These are phyloP conservation scores for Natator depressus DNA, from an alignment of 2,113 vertebrate species.

Conservation along the genomic window DNA sequence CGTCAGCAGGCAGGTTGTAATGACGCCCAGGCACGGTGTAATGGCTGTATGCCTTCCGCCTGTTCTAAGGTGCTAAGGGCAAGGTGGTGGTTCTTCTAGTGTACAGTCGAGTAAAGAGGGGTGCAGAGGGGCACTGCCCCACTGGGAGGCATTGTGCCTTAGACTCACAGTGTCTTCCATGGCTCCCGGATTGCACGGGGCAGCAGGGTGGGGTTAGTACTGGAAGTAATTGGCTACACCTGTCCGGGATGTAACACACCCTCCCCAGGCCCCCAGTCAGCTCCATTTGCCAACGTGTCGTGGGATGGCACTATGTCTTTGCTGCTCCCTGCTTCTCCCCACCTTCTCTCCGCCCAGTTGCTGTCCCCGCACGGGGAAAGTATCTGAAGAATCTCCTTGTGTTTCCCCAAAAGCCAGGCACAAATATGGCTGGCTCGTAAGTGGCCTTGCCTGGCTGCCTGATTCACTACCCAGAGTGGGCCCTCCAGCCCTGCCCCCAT, in stretches of 20 bases:
- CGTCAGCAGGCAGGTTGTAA: not conserved
- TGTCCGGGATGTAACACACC: not conserved
- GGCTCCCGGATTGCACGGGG: not conserved
- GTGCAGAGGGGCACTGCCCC: not conserved
- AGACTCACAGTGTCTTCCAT: not conserved
- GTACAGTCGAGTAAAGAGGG: not conserved
- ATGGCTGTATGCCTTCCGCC: not conserved
- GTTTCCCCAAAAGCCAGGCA: not conserved
- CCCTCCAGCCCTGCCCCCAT: not conserved
- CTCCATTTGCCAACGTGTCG: not conserved
- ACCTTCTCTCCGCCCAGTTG: not conserved
- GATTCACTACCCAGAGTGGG: no score
- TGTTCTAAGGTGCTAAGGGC: not conserved
- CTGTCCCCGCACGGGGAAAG: not conserved
- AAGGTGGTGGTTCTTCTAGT: not conserved
- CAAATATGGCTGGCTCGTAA: not conserved
- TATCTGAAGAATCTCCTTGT: not conserved
- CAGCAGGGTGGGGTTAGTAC: no score
- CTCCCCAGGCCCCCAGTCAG: not conserved
- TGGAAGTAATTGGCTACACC: not conserved
- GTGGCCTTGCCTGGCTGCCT: no score
- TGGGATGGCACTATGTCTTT: not conserved
- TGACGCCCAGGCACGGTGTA: not conserved
- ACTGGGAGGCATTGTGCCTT: not conserved
- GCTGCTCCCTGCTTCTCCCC: not conserved